Conservation (phyloP, 1,140 invertebrate genomes). For the Lysiphlebus fabarum region DNA sequence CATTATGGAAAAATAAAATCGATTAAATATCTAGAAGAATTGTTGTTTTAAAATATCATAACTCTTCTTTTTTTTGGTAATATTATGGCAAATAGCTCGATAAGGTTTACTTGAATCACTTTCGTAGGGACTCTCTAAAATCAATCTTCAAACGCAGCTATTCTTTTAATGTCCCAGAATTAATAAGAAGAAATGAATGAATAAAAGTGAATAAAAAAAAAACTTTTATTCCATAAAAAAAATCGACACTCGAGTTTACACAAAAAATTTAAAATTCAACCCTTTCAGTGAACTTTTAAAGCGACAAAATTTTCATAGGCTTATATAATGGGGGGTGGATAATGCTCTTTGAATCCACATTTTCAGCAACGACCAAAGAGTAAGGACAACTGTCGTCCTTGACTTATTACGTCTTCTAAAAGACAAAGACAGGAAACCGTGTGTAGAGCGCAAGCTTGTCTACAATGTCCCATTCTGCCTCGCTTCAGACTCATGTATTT, state of each 20-base stretch:
- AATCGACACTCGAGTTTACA: background rate
- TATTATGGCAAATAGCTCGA: no score
- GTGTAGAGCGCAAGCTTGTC: conserved; percentile 28
- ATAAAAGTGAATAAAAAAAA: no score
- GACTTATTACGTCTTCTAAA: conserved; percentile 46
- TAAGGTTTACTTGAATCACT: no score
- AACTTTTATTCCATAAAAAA: no score
- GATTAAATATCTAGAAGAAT: no score
- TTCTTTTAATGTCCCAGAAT: no score
- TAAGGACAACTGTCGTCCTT: conserved; percentile 34
- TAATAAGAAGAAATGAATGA: no score
- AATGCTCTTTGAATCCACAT: conserved; percentile 41
- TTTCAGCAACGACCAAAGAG: conserved; percentile 30
- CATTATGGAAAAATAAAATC: no score
- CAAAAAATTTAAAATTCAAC: conserved; percentile 4
- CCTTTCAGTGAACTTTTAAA: conserved; percentile 23
- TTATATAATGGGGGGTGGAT: conserved; percentile 11
- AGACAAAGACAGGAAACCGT: conserved; percentile 17
- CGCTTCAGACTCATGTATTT: conserved; percentile 50
- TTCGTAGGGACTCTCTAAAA: no score
- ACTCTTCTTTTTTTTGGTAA: no score
- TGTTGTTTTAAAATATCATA: no score
- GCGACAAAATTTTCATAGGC: conserved; percentile 21
- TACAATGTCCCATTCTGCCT: conserved; percentile 22
- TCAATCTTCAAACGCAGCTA: no score